A percentile compares a stretch with the other conserved stretches of the same genome.
Evolutionary conservation across 2,113 vertebrate genomes (phyloP).

Genomic region (Nothoprocta perdicaria): DNA sequence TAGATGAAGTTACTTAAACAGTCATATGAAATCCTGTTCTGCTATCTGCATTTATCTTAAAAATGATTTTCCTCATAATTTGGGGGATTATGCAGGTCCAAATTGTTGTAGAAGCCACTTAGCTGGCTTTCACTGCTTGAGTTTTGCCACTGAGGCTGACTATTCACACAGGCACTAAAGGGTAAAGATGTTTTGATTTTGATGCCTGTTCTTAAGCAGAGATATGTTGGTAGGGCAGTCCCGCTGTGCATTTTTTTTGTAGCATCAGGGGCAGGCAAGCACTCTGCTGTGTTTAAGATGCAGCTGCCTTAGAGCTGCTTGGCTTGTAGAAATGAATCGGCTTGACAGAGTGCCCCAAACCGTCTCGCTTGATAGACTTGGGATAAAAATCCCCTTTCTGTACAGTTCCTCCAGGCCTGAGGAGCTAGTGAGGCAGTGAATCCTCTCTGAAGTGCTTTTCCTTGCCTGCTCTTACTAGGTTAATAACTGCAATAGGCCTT

Average conservation of each 20-base stretch:
- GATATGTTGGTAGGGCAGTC: background rate
- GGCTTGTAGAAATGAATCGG: background rate
- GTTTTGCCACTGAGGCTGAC: background rate
- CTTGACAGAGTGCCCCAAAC: background rate
- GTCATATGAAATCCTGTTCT: background rate
- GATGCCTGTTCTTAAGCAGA: background rate
- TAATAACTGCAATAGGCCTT: background rate
- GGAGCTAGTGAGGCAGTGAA: background rate
- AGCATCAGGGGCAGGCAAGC: background rate
- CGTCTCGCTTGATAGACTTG: background rate
- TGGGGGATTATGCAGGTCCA: background rate
- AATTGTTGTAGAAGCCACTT: background rate
- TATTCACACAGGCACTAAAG: background rate
- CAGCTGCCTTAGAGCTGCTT: background rate
- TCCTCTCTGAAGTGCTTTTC: background rate
- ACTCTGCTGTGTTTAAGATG: background rate
- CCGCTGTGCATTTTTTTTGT: background rate
- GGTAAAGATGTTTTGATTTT: background rate
- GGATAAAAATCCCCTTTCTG: background rate
- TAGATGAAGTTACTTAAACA: background rate
- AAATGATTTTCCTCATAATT: background rate
- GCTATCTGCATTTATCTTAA: rapidly evolving
- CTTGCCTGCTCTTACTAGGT: background rate
- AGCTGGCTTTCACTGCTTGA: background rate
- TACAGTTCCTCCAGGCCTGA: background rate